phyloP scores from a whole-genome alignment of 2,888 invertebrate genomes.

The Meliscaeva auricollis region DNA sequence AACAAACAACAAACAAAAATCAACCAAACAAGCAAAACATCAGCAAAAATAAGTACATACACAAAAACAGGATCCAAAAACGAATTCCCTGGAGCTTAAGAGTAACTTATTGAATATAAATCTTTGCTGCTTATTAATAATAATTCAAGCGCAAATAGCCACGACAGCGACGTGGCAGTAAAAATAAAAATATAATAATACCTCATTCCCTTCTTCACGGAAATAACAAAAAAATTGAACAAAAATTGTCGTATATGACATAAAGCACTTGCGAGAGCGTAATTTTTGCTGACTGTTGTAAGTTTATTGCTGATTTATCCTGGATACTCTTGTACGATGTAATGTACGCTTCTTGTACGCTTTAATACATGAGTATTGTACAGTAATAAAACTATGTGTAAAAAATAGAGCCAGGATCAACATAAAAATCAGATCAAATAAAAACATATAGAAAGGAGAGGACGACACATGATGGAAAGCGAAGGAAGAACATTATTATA shows the following conservation, averaged over 20 bases:
- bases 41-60: neutral
- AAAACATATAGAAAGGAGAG: slow-evolving; percentile 25
- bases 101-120: slow-evolving; percentile 71
- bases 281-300: slow-evolving; percentile 62
- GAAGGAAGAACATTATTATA: slow-evolving; percentile 1
- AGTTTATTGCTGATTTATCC: slow-evolving; percentile 69
- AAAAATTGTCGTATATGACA: neutral
- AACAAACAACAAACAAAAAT: neutral
- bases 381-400: slow-evolving; percentile 57
- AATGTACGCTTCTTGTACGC: neutral
- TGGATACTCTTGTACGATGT: slow-evolving; percentile 37
- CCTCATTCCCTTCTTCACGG: slow-evolving; percentile 48
- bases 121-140: slow-evolving; percentile 64
- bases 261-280: slow-evolving; percentile 25
- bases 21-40: slow-evolving; percentile 19
- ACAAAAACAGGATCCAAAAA: slow-evolving; percentile 36
- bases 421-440: slow-evolving; percentile 49
- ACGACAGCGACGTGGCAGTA: slow-evolving; percentile 46
- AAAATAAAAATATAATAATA: slow-evolving; percentile 53
- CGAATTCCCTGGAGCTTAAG: slow-evolving; percentile 56
- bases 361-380: neutral
- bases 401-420: slow-evolving; percentile 51
- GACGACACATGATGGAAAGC: neutral
- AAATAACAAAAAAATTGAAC: no score
- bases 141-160: slow-evolving; percentile 72